phyloP scores from a whole-genome alignment of 2,888 invertebrate species.

The Oligia strigilis region DNA sequence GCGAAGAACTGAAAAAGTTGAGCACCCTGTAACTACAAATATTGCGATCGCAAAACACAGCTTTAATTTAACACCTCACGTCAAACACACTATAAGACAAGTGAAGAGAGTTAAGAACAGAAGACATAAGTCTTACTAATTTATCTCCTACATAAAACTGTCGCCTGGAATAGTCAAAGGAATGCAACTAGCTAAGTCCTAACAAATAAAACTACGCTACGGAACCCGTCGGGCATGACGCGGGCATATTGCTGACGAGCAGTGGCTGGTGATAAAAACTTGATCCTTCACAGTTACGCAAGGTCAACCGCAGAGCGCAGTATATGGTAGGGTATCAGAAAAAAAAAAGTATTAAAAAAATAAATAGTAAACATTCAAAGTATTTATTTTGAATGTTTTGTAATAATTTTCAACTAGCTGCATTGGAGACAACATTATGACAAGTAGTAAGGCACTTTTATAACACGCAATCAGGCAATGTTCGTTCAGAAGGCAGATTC shows the following conservation, averaged over 20 bases:
- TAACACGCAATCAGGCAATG: background rate
- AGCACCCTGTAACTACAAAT: constrained; percentile 13
- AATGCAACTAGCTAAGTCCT: constrained; percentile 46
- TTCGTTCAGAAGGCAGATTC: background rate
- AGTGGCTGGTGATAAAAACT: constrained; percentile 65
- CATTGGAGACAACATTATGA: background rate
- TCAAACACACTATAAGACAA: constrained; percentile 2
- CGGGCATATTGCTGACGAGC: constrained; percentile 40
- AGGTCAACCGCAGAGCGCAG: constrained; percentile 66
- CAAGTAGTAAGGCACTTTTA: background rate
- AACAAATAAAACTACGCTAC: constrained; percentile 60
- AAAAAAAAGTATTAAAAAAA: constrained; percentile 8
- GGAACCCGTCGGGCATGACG: constrained; percentile 57
- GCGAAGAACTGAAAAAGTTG: constrained; percentile 21
- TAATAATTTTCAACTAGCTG: background rate
- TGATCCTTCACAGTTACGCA: constrained; percentile 70
- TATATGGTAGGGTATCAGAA: constrained; percentile 43
- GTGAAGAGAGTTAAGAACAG: background rate
- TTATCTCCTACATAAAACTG: constrained; percentile 34
- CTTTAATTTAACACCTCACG: constrained; percentile 8
- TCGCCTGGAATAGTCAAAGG: constrained; percentile 56
- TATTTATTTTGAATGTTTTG: background rate
- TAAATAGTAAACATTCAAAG: background rate
- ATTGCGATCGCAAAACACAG: constrained; percentile 13
- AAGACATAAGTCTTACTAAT: constrained; percentile 26